Evolutionary conservation across 1,140 invertebrate species (phyloP), one percentile per base, ranked within the genome.

Genomic region (Aporrectodea caliginosa): DNA sequence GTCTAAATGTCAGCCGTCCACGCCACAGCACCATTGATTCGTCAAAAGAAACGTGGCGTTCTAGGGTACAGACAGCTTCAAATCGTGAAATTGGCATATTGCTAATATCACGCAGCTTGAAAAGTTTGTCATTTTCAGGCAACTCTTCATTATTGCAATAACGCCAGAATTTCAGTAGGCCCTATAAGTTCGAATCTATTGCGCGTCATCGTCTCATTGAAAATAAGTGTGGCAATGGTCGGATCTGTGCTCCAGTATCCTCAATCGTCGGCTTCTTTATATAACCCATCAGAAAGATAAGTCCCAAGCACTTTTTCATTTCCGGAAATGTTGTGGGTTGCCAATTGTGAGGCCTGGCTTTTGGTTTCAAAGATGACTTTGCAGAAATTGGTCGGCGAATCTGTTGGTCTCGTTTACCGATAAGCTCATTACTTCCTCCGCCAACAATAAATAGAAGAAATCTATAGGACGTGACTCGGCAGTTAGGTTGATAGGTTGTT

Each of bases 101-200:
- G 35, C 33, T 16, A 35, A 75, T 33, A 14, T 27, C 14, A 12
- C 74, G 27, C 33, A 75, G 29, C 32, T 75, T 75, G 74, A 31
- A 75, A 12, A 75, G 33, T 33, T 34, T 75, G 74, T 75, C 33
- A 33, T 27, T 75, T 6, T 75, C n/a, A 6, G 12, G 22, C n/a
- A 27, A 33, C 6, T 27, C 74, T n/a, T 75, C 33, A 35, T 75
- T 75, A 34, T 75, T 33, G 33, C 33, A 31, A 33, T 31, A 75
- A 27, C 32, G 74, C 35, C 27, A 35, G 33, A 75, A 75, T 35
- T 75, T 75, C 74, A 75, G 27, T 31, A n/a, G n/a, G n/a, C n/a
- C n/a, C n/a, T n/a, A 75, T 34, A 12, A 75, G 32, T 75, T 75
- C 2, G 33, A 75, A 75, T 75, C 35, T 75, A 27, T 75, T 34